These are phyloP conservation scores for Darevskia mixta DNA, from an alignment of 2,797 vertebrate genomes.

Conservation along the genomic window DNA sequence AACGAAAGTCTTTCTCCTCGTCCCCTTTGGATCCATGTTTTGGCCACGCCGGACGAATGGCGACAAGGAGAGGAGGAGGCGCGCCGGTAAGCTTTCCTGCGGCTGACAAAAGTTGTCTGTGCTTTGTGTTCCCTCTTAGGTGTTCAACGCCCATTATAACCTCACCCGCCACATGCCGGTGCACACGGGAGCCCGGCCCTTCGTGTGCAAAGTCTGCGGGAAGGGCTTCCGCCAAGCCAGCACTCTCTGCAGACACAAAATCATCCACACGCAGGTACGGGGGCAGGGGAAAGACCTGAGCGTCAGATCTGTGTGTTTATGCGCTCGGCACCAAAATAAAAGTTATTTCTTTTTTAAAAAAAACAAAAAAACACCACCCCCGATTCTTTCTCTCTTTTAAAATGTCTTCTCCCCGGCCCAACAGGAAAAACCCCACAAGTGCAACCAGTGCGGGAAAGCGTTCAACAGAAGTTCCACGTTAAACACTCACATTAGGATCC, in stretches of 20 bases:
- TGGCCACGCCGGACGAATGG: not conserved
- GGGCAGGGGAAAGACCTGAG: too few species aligned
- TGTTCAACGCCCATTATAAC: constrained; percentile 92
- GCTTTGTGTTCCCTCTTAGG: constrained; percentile 77
- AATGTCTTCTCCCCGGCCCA: constrained; percentile 8
- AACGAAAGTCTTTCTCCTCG: not conserved
- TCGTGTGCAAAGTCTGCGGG: constrained; percentile 91
- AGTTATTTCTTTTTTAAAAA: too few species aligned
- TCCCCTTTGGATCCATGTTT: not conserved
- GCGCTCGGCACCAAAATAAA: too few species aligned
- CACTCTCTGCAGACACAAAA: constrained; percentile 90
- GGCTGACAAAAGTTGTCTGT: constrained; percentile 42
- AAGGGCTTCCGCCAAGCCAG: constrained; percentile 91
- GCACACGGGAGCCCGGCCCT: constrained; percentile 89
- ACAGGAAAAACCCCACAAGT: constrained; percentile 92
- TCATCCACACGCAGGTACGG: constrained; percentile 91
- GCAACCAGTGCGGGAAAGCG: constrained; percentile 91
- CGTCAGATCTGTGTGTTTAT: too few species aligned
- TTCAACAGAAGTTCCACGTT: constrained; percentile 93
- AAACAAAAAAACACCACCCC: too few species aligned
- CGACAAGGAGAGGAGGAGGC: fast-evolving
- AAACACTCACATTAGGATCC: constrained; percentile 92
- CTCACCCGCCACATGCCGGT: constrained; percentile 90
- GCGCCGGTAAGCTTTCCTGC: too few species aligned
- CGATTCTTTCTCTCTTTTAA: not conserved